Percentiles rank a stretch among this genome's conserved stretches.
phyloP scores from a whole-genome alignment of 2,888 invertebrate species.

The Oxyscelio sp. region DNA sequence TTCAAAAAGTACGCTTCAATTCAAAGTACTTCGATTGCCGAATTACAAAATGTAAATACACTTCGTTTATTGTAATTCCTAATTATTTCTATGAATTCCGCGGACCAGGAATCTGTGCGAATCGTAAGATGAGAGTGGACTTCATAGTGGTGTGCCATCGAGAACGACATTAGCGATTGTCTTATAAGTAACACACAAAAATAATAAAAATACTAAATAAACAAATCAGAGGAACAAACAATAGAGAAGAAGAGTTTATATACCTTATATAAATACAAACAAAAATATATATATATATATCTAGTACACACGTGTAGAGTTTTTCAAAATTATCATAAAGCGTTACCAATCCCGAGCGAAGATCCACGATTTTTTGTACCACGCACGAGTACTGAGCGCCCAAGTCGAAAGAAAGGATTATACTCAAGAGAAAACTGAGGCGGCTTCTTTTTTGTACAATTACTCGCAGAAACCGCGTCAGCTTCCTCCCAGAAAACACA shows the following conservation, averaged over 20 bases:
- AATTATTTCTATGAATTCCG: constrained; percentile 25
- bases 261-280: constrained; percentile 65
- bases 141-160: constrained; percentile 56
- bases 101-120: constrained; percentile 35
- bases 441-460: constrained; percentile 71
- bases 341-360: constrained; percentile 42
- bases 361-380: constrained; percentile 62
- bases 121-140: constrained; percentile 42
- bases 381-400: constrained; percentile 43
- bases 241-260: constrained; percentile 70
- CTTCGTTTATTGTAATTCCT: constrained; percentile 24
- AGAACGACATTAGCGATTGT: constrained; percentile 50
- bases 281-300: constrained; percentile 59
- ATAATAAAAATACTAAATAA: constrained; percentile 32
- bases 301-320: constrained; percentile 53
- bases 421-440: constrained; percentile 56
- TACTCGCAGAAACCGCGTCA: constrained; percentile 64
- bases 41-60: constrained; percentile 46
- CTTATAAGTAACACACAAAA: constrained; percentile 29
- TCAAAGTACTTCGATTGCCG: constrained; percentile 5
- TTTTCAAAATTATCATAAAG: constrained; percentile 68
- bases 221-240: constrained; percentile 51
- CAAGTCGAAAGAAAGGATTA: constrained; percentile 12
- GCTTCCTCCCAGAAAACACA: constrained; percentile 43
- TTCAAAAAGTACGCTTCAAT: constrained; percentile 41